phyloP scores from a whole-genome alignment of 2,797 vertebrate genomes.

The Alfaro cultratus region DNA sequence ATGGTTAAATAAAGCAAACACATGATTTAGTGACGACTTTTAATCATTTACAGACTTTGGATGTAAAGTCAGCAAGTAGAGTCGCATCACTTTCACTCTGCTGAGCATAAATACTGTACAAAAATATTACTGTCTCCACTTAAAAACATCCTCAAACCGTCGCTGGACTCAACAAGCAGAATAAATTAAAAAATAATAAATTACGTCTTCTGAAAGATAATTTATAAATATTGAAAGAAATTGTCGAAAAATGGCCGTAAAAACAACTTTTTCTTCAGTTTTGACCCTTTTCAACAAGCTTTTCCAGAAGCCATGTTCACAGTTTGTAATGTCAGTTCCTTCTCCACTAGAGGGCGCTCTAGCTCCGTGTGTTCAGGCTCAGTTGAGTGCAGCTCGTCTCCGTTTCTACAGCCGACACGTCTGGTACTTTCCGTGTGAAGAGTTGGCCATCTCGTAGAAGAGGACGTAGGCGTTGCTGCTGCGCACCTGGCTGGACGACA shows the following conservation, averaged over 20 bases:
- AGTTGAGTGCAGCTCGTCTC: neutral
- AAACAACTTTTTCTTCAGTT: neutral
- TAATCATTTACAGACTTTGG: constrained; percentile 47
- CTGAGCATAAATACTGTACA: constrained; percentile 73
- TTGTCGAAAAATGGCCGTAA: neutral
- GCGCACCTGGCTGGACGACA: constrained; percentile 92
- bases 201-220: neutral
- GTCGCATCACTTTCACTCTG: constrained; percentile 47
- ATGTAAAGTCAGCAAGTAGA: constrained; percentile 34
- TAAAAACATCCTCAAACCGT: constrained; percentile 19
- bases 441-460: constrained; percentile 90
- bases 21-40: constrained; percentile 27
- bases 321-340: constrained; percentile 29
- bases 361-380: neutral
- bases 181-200: constrained; percentile 52
- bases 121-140: constrained; percentile 64
- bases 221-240: constrained; percentile 30
- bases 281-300: constrained; percentile 2
- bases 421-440: constrained; percentile 85
- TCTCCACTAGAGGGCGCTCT: constrained; percentile 48
- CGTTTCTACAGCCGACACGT: constrained; percentile 44
- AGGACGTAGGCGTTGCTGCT: constrained; percentile 95
- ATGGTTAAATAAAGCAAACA: neutral
- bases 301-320: constrained; percentile 13
- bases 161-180: constrained; percentile 35